phyloP scores from a whole-genome alignment of 2,113 vertebrate species.

The Perca flavescens region DNA sequence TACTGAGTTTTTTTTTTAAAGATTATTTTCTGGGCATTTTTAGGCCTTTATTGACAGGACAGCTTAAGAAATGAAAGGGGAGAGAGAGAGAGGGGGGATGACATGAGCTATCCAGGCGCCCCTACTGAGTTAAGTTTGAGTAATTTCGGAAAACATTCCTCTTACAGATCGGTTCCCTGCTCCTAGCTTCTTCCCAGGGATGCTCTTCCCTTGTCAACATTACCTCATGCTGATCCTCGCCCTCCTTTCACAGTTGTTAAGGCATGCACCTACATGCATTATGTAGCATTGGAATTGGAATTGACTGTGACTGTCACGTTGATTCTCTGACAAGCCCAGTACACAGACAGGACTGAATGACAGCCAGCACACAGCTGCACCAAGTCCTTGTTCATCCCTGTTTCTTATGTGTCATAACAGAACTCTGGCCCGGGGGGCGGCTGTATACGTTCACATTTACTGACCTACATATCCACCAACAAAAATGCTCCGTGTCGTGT shows the following conservation, averaged over 20 bases:
- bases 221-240: background rate
- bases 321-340: background rate
- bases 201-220: background rate
- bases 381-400: background rate
- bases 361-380: background rate
- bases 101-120: too few species aligned
- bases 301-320: background rate
- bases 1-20: too few species aligned
- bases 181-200: background rate
- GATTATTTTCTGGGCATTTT: too few species aligned
- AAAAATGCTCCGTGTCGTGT: constrained; percentile 14
- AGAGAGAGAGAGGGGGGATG: too few species aligned
- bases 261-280: background rate
- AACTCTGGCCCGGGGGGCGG: constrained; percentile 26
- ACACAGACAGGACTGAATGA: background rate
- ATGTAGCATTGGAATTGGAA: background rate
- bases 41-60: too few species aligned
- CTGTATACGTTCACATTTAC: constrained; percentile 41
- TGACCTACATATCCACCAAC: constrained; percentile 49
- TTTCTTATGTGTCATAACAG: background rate
- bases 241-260: background rate
- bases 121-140: background rate
- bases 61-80: too few species aligned
- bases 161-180: background rate
- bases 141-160: background rate